Percentiles rank a stretch among this genome's conserved stretches.
Evolutionary conservation across 2,797 vertebrate species (phyloP).

Genomic region (Muscicapa striata): DNA sequence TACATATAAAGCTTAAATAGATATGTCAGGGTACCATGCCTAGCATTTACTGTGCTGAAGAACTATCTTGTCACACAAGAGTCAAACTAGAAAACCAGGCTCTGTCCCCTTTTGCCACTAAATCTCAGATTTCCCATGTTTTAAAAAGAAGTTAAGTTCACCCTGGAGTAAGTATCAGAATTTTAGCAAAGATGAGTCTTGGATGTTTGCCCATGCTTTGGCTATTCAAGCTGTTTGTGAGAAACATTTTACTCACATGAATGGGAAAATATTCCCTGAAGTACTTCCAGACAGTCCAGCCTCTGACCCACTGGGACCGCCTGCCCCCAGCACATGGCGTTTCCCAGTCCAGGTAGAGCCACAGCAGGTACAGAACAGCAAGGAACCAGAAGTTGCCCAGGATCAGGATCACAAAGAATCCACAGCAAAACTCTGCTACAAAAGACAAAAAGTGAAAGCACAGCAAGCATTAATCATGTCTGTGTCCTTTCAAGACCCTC

Average conservation of each 20-base stretch:
- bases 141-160: background rate
- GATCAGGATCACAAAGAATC: slow-evolving; percentile 78
- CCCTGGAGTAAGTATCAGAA: background rate
- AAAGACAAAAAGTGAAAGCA: background rate
- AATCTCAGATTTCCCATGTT: background rate
- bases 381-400: slow-evolving; percentile 87
- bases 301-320: slow-evolving; percentile 81
- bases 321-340: slow-evolving; percentile 86
- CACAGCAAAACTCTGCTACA: slow-evolving; percentile 82
- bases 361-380: slow-evolving; percentile 83
- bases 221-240: background rate
- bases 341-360: slow-evolving; percentile 89
- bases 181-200: background rate
- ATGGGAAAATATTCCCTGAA: slow-evolving; percentile 93
- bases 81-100: background rate
- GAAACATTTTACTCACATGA: slow-evolving; percentile 75
- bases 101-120: background rate
- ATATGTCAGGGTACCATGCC: background rate
- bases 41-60: background rate
- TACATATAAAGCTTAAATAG: background rate
- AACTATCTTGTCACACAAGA: background rate
- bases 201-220: fast-evolving
- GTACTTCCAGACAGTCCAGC: slow-evolving; percentile 83
- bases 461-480: background rate
- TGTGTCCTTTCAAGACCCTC: background rate